Conservation (phyloP, 2,113 vertebrate genomes). For the Channa argus region DNA sequence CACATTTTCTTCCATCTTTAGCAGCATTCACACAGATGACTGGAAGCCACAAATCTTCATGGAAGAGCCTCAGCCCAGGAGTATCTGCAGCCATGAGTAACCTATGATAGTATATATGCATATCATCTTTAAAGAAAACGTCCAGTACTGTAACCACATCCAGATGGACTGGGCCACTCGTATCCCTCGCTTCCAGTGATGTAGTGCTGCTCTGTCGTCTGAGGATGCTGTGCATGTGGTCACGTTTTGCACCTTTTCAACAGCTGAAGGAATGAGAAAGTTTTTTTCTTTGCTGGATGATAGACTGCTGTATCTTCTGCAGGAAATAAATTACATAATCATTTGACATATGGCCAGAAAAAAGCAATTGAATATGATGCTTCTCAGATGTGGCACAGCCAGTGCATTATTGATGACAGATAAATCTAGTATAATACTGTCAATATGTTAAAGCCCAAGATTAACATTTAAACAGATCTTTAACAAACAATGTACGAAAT, state of each 20-base stretch:
- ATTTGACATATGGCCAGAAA: constrained; percentile 30
- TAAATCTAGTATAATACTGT: not conserved
- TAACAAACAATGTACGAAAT: not conserved
- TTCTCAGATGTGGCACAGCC: constrained; percentile 24
- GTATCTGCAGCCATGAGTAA: constrained; percentile 52
- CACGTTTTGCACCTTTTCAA: constrained; percentile 51
- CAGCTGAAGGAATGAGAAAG: constrained; percentile 31
- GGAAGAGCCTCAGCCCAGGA: constrained; percentile 18
- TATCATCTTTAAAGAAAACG: constrained; percentile 45
- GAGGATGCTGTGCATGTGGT: constrained; percentile 46
- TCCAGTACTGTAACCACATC: constrained; percentile 56
- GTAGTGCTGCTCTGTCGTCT: constrained; percentile 22
- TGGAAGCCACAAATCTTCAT: constrained; percentile 60
- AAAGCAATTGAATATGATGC: not conserved
- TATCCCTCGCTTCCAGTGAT: constrained; percentile 13
- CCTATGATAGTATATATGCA: constrained; percentile 40
- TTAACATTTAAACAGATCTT: not conserved
- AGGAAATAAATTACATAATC: constrained; percentile 58
- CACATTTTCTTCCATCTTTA: constrained; percentile 39
- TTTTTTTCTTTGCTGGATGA: constrained; percentile 27
- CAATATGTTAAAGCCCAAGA: not conserved
- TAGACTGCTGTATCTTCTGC: constrained; percentile 34
- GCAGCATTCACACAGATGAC: constrained; percentile 30
- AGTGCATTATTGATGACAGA: not conserved
- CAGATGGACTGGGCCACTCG: constrained; percentile 63